Evolutionary conservation across 2,888 invertebrate genomes (phyloP).

Genomic region (Myathropa florea): DNA sequence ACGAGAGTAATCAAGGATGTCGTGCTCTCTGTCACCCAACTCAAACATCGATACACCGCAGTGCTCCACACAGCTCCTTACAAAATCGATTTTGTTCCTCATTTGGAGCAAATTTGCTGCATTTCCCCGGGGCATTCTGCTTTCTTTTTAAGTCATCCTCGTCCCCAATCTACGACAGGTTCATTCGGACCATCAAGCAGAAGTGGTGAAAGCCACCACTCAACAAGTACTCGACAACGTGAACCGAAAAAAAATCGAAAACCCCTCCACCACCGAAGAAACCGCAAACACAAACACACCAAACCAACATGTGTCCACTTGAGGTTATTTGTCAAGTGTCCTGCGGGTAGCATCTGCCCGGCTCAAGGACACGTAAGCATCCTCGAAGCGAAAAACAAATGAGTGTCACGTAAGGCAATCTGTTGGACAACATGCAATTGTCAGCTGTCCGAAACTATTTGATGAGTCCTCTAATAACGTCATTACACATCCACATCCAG

Average conservation of each 20-base stretch:
- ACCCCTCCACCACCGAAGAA: background rate
- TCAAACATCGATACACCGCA: no score
- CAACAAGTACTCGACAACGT: constrained; percentile 24
- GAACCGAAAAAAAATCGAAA: background rate
- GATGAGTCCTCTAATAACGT: constrained; percentile 68
- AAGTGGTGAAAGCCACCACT: constrained; percentile 15
- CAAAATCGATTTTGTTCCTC: background rate
- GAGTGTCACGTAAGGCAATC: constrained; percentile 70
- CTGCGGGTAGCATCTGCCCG: constrained; percentile 35
- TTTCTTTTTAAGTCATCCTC: background rate
- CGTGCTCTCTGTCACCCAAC: no score
- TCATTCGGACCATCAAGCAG: background rate
- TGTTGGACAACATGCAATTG: constrained; percentile 67
- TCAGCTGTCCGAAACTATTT: constrained; percentile 65
- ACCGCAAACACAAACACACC: constrained; percentile 10
- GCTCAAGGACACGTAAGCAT: constrained; percentile 24
- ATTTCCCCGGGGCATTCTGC: background rate
- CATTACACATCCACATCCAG: constrained; percentile 65
- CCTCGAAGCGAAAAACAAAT: constrained; percentile 46
- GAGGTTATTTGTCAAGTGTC: constrained; percentile 67
- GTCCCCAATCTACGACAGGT: background rate
- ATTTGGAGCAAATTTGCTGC: background rate
- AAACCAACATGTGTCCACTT: constrained; percentile 37
- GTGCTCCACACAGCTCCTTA: no score
- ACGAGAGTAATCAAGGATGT: no score